phyloP scores from a whole-genome alignment of 2,113 vertebrate species.

The Sceloporus undulatus region DNA sequence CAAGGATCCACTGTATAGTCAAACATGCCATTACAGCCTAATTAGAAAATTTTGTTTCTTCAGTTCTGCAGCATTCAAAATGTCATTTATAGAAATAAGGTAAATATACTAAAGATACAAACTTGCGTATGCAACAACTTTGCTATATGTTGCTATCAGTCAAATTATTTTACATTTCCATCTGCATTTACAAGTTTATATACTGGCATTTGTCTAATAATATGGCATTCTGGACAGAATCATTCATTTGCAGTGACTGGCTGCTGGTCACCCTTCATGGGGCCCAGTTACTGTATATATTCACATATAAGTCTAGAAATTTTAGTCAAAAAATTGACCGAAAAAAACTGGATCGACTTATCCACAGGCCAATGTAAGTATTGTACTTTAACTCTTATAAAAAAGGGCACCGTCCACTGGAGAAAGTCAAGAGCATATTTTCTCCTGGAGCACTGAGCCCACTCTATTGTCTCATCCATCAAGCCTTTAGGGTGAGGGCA shows the following conservation, averaged over 20 bases:
- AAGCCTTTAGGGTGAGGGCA: too few relatives aligned
- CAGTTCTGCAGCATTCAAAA: neutral
- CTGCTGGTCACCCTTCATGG: neutral
- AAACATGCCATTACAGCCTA: neutral
- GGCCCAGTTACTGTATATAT: neutral
- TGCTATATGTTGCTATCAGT: neutral
- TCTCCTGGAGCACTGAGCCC: too few relatives aligned
- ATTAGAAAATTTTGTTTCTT: neutral
- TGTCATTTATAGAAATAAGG: slow-evolving; percentile 1
- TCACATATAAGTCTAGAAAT: too few relatives aligned
- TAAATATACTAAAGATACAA: slow-evolving; percentile 15
- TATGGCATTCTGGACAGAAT: neutral
- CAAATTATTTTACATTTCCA: neutral
- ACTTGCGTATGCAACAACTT: slow-evolving; percentile 3
- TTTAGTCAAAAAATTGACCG: too few relatives aligned
- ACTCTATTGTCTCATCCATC: too few relatives aligned
- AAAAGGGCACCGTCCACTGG: too few relatives aligned
- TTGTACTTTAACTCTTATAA: too few relatives aligned
- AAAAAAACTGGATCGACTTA: too few relatives aligned
- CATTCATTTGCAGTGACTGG: neutral
- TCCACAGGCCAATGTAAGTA: too few relatives aligned
- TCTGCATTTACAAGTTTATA: neutral
- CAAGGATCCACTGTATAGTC: too few relatives aligned
- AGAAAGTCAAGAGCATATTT: too few relatives aligned
- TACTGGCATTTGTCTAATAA: neutral